Conservation (phyloP, 1,140 invertebrate species). For the Pissodes strobi region DNA sequence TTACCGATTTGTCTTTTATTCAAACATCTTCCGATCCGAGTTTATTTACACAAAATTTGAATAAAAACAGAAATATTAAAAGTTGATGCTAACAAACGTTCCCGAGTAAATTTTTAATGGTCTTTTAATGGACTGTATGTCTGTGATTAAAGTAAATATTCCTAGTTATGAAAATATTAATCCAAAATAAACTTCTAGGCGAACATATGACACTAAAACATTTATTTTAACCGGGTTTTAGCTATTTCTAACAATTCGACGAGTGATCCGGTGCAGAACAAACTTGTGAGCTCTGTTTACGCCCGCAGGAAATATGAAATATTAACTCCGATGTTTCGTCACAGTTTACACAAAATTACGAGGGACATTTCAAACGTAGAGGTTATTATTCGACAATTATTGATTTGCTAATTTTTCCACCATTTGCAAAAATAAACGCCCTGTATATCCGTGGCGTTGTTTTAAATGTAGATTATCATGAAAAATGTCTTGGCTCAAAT, state of each 20-base stretch:
- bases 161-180: constrained; percentile 42
- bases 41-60: constrained; percentile 33
- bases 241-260: constrained; percentile 39
- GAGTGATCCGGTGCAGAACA: constrained; percentile 39
- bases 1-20: constrained; percentile 38
- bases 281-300: no score
- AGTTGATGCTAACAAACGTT: constrained; percentile 18
- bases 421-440: no score
- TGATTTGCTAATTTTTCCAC: no score
- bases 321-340: no score
- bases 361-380: no score
- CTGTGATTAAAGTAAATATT: constrained; percentile 40
- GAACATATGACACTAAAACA: constrained; percentile 45
- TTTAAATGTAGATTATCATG: no score
- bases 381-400: no score
- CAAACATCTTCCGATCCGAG: constrained; percentile 30
- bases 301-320: no score
- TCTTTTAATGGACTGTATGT: constrained; percentile 38
- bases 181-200: constrained; percentile 41
- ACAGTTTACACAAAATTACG: no score
- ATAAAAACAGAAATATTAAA: constrained; percentile 32
- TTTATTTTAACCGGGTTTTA: constrained; percentile 37
- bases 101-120: constrained; percentile 33
- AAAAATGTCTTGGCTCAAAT: no score
- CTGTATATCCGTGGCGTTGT: no score